Evolutionary conservation across 2,888 invertebrate species (phyloP), one percentile per base, ranked within the genome.

Genomic region (Bugulina stolonifera): DNA sequence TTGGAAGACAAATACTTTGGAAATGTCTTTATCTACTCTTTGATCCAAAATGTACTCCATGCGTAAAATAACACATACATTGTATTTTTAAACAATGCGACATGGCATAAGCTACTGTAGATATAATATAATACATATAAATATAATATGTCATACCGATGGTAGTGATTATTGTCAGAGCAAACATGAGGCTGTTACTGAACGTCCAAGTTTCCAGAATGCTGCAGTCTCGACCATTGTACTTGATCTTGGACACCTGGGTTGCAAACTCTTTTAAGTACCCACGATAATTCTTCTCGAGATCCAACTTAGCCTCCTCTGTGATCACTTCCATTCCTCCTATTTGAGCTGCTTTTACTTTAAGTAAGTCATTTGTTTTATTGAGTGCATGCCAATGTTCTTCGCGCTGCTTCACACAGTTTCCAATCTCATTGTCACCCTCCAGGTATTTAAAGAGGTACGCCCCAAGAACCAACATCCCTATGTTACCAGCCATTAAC

Each of bases 361-460:
- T 64, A 10, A 64, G 22, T 5, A 25, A 32, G 32, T 34, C 32
- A 34, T 25, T 32, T 5, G 64, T 29, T 2, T 22, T n/a, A 34
- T 32, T 32, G 2, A 64, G 10, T 3, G 32, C 22, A 14, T 22
- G 3, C 27, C 18, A 14, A 64, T 64, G 32, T 14, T 64, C 64
- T 29, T 18, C 5, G 3, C n/a, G 64, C 2, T 80, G 78, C 73
- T 82, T 81, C 72, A 79, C 77, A 74, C 82, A 83, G 55, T 81
- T 76, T 69, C 79, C 77, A 72, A 79, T 77, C 74, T 85, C 85
- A 76, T 84, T 84, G 71, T 82, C 81, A 72, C 79, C 77, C 75
- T 84, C 84, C 69, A 84, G 78, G 73, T 83, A 83, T 75, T 81
- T 79, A 74, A 84, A 84, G 69, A 84, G 81, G 76, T 81, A 84